A percentile compares a stretch with the other conserved stretches of the same genome.
Evolutionary conservation across 2,113 vertebrate species (phyloP).

Genomic region (mouse (Mus musculus)): DNA sequence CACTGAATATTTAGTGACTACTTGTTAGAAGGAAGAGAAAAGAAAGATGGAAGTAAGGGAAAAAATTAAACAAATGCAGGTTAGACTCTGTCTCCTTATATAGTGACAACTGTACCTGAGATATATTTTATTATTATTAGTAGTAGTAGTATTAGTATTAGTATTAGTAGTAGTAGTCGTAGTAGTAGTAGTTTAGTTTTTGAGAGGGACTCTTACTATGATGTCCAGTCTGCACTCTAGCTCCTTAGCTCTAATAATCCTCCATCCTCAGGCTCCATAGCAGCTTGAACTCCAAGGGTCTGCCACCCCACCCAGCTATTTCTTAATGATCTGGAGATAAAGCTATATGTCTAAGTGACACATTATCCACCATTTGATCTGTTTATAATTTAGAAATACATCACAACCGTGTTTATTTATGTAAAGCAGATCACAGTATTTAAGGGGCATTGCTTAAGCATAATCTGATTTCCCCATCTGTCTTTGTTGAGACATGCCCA

Average conservation of each 20-base stretch:
- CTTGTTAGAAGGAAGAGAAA: background rate
- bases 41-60: background rate
- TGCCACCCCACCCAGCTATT: background rate
- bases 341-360: background rate
- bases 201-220: background rate
- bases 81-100: background rate
- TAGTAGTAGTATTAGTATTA: background rate
- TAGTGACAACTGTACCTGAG: background rate
- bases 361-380: background rate
- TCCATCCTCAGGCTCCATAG: background rate
- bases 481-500: constrained; percentile 56
- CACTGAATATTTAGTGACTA: background rate
- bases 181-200: background rate
- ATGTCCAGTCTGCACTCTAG: background rate
- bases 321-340: constrained; percentile 19
- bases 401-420: constrained; percentile 26
- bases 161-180: background rate
- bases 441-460: background rate
- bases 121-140: background rate
- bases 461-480: background rate
- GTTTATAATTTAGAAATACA: constrained; percentile 9
- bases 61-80: background rate
- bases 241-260: background rate
- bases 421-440: background rate
- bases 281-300: background rate